These are phyloP conservation scores for Tapirus terrestris DNA, from an alignment of 2,113 vertebrate species.

Conservation along the genomic window DNA sequence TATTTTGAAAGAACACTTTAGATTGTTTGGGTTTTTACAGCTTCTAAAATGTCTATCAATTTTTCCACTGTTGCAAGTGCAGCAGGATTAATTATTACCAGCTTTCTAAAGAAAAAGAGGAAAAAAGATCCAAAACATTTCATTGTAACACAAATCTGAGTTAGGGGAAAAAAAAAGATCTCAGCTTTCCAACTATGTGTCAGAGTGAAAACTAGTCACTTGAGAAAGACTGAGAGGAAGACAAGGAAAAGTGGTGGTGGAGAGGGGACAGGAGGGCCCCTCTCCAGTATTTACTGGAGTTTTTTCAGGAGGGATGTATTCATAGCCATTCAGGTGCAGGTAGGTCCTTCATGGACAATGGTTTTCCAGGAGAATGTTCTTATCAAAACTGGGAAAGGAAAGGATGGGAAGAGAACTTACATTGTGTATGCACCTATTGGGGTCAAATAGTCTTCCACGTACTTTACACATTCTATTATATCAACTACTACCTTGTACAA, in stretches of 20 bases:
- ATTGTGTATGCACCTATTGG: background rate
- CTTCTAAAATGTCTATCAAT: slow-evolving; percentile 59
- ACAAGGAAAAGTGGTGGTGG: background rate
- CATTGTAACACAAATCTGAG: slow-evolving; percentile 45
- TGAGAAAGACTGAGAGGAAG: background rate
- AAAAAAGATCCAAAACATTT: slow-evolving; percentile 57
- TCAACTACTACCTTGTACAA: background rate
- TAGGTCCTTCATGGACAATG: background rate
- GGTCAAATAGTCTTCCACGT: background rate
- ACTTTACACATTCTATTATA: background rate
- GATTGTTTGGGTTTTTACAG: slow-evolving; percentile 33
- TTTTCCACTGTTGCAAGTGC: slow-evolving; percentile 60
- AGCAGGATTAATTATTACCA: slow-evolving; percentile 70
- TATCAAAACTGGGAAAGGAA: background rate
- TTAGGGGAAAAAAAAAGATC: background rate
- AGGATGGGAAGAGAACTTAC: background rate
- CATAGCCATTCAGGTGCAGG: background rate
- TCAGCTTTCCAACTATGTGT: slow-evolving; percentile 51
- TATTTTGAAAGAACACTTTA: slow-evolving; percentile 31
- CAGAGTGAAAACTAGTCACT: background rate
- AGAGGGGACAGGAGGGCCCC: too few relatives aligned
- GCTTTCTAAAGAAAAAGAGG: slow-evolving; percentile 54
- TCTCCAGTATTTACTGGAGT: background rate
- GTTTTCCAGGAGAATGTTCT: background rate
- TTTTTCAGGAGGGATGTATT: background rate